Base-by-base conservation (phyloP, 1,140 invertebrate genomes). In the Pseudomyrmex gracilis region DNA sequence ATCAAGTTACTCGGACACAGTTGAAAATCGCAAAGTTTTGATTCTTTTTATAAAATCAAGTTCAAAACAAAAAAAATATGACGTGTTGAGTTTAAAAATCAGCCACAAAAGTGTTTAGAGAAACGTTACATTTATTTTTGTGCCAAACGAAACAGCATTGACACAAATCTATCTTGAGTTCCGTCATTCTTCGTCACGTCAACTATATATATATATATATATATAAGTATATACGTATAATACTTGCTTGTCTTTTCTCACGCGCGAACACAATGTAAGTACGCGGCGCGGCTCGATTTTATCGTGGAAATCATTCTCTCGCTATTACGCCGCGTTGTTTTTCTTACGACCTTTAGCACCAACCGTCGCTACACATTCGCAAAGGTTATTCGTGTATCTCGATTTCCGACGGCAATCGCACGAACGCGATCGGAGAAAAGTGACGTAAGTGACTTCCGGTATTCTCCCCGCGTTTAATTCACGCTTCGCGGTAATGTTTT, bases 121-220 rank as follows among this genome's bases (percentile, higher is more conserved):
- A 68, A 53, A n/a, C 43, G 49, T 67, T 55, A 77, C 61, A 20
- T 20, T 17, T 12, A 10, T 34, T 34, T 34, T 7, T 45, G 15
- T 20, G 49, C 2, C 67, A 77, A 68, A 68, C 67, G 49, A 47
- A 12, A 55, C 73, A 34, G 22, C 58, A 34, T 66, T 66, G 73
- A 49, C 74, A 55, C 13, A 51, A 53, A 77, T 77, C 63, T 63
- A 68, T 49, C 74, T 77, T 67, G 74, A 55, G 74, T 55, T 45
- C 63, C 63, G 74, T 57, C 74, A 77, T 67, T 61, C 74, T 45
- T 77, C 63, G 74, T 49, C 63, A 77, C 74, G 45, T 77, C 74
- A 77, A 66, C 60, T 43, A 34, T 34, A 34, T 34, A 34, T 34
- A 34, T 5, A 5, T 34, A 5, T 34, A 0, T 7, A 49, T n/a